Percentiles rank a stretch among this genome's conserved stretches.
Evolutionary conservation across 2,888 invertebrate genomes (phyloP).

Genomic region (Calliphora vomitoria): DNA sequence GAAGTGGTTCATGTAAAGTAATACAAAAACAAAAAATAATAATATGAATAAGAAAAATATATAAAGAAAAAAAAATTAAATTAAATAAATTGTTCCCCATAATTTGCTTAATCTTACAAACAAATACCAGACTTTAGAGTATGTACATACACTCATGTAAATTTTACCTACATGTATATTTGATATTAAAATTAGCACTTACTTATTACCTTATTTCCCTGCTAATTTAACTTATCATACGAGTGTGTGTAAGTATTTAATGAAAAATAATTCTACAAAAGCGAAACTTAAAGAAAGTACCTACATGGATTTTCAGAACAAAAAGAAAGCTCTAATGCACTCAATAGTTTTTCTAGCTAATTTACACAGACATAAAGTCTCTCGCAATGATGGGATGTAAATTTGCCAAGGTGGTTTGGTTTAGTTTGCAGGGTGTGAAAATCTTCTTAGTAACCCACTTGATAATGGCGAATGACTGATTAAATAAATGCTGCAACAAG

Average conservation of each 20-base stretch:
- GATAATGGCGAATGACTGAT: conserved; percentile 20
- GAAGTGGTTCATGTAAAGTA: conserved; percentile 72
- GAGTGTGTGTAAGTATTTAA: neutral
- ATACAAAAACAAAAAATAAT: conserved; percentile 37
- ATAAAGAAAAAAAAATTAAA: conserved; percentile 28
- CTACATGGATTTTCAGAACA: conserved; percentile 34
- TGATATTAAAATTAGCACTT: conserved; percentile 56
- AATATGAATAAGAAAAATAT: conserved; percentile 41
- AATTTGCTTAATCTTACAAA: conserved; percentile 67
- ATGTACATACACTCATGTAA: conserved; percentile 11
- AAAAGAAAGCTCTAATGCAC: conserved; percentile 49
- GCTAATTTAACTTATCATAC: neutral
- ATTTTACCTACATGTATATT: conserved; percentile 50
- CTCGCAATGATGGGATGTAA: conserved; percentile 29
- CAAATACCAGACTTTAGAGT: conserved; percentile 44
- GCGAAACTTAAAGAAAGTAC: conserved; percentile 55
- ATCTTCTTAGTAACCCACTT: conserved; percentile 43
- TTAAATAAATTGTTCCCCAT: conserved; percentile 68
- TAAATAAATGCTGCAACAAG: neutral
- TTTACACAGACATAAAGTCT: conserved; percentile 14
- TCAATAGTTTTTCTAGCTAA: conserved; percentile 31
- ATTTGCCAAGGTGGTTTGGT: conserved; percentile 46
- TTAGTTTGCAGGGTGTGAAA: conserved; percentile 36
- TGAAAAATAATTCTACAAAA: conserved; percentile 45
- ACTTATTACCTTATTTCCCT: conserved; percentile 32